phyloP scores from a whole-genome alignment of 1,140 invertebrate genomes.

The Bacillus rossius region DNA sequence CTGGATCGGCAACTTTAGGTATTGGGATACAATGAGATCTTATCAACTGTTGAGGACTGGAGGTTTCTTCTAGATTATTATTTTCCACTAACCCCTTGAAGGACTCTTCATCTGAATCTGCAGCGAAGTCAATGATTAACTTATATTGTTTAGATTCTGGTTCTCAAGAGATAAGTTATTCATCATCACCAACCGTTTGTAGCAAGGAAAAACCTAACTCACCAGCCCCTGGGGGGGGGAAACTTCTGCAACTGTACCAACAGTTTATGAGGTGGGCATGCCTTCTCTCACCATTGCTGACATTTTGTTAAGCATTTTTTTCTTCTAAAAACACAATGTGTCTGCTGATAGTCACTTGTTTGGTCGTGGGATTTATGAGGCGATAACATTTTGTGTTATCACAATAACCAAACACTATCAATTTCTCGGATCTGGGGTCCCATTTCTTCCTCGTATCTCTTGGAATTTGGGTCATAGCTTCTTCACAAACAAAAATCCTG shows the following conservation, averaged over 20 bases:
- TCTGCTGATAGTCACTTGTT: too few relatives aligned
- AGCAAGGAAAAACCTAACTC: too few relatives aligned
- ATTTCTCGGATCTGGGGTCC: conserved; percentile 27
- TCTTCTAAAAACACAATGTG: not conserved
- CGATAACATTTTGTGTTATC: conserved; percentile 14
- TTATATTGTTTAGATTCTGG: not conserved
- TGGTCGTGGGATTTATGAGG: conserved; percentile 3
- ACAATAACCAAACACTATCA: conserved; percentile 21
- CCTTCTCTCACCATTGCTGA: not conserved
- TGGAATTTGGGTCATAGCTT: conserved; percentile 36
- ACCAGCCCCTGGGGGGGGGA: too few relatives aligned
- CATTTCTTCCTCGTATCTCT: conserved; percentile 29
- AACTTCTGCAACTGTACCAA: not conserved
- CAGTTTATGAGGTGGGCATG: not conserved
- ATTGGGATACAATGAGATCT: too few relatives aligned
- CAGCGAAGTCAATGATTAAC: not conserved
- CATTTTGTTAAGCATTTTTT: not conserved
- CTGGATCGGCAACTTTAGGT: too few relatives aligned
- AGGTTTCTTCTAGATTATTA: too few relatives aligned
- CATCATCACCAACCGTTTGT: too few relatives aligned
- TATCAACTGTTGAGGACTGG: too few relatives aligned
- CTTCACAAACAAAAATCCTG: conserved; percentile 39
- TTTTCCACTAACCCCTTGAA: too few relatives aligned
- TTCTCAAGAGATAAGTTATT: too few relatives aligned
- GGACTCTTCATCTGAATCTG: not conserved